Evolutionary conservation across 2,113 vertebrate species (phyloP).

Genomic region (Crotalus tigris): DNA sequence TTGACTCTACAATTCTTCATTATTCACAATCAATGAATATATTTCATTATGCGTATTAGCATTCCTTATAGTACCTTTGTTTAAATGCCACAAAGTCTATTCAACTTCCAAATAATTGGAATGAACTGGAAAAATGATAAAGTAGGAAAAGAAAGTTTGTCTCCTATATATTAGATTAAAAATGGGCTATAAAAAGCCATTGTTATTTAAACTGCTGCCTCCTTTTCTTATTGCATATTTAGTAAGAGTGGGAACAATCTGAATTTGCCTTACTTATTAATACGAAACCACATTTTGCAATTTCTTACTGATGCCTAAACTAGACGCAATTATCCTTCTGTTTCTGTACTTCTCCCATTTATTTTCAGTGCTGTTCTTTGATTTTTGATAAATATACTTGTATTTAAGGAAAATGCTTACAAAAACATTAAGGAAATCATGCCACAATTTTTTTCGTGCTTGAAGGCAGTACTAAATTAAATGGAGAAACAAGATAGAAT

Average conservation of each 20-base stretch:
- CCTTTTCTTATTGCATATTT: background rate
- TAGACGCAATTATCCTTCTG: background rate
- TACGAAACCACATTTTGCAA: background rate
- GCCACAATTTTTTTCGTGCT: background rate
- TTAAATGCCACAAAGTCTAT: background rate
- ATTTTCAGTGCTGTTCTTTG: background rate
- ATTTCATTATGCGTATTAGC: background rate
- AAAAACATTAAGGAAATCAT: background rate
- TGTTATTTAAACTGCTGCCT: background rate
- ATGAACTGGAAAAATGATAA: background rate
- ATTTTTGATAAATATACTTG: background rate
- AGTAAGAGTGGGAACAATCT: background rate
- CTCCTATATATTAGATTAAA: background rate
- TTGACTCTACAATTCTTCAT: background rate
- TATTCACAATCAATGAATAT: background rate
- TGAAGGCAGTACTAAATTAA: background rate
- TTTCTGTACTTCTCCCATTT: background rate
- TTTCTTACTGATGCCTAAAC: background rate
- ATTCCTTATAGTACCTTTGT: background rate
- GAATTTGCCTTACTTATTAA: background rate
- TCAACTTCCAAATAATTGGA: slow-evolving; percentile 1
- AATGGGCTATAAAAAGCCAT: background rate
- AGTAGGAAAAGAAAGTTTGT: background rate
- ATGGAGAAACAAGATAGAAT: background rate
- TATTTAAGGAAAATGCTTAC: background rate